Conservation (phyloP, 2,797 vertebrate species). For the Pipistrellus kuhlii region DNA sequence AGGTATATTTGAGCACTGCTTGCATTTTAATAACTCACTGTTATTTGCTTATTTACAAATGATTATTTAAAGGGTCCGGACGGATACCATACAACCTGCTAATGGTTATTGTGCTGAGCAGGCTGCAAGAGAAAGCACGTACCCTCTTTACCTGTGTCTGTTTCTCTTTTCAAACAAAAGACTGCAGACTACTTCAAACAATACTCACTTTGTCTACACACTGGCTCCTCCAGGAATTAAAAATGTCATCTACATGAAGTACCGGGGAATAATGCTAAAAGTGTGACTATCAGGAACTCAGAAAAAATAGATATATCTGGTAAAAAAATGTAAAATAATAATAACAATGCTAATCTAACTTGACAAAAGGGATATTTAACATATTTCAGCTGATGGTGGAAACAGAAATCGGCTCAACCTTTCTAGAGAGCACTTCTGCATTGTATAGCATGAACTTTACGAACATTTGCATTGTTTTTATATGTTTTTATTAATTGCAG, state of each 20-base stretch:
- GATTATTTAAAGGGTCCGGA: neutral
- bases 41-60: constrained; percentile 26
- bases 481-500: no score
- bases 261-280: neutral
- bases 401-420: neutral
- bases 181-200: neutral
- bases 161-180: neutral
- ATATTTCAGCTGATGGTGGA: neutral
- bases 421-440: neutral
- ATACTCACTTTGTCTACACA: neutral
- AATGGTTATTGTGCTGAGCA: no score
- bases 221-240: neutral
- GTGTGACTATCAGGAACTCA: neutral
- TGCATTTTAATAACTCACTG: neutral
- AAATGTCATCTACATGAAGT: neutral
- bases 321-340: neutral
- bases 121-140: neutral
- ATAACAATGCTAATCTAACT: neutral
- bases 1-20: neutral
- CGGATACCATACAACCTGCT: neutral
- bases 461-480: no score
- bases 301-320: neutral
- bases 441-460: neutral
- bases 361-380: neutral
- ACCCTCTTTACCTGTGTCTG: neutral